Base-by-base conservation (phyloP, 2,888 invertebrate genomes). In the Gastracanthus pulcherrimus region DNA sequence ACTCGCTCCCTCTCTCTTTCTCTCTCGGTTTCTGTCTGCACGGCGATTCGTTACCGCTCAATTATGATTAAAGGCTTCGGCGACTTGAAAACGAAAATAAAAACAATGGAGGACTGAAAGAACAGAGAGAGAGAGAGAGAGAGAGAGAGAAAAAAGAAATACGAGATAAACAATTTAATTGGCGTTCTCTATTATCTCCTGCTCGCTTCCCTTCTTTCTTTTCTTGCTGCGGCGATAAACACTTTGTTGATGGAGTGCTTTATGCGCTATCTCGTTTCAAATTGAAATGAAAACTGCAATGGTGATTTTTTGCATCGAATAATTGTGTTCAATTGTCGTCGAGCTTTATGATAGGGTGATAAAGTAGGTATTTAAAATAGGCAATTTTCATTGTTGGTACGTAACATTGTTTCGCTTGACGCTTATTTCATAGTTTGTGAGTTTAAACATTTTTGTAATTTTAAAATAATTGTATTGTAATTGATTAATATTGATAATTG, bases 11-110 rank as follows among this genome's bases (percentile, higher is more conserved):
- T 16, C 48, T 19, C 62, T 51, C 31, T 58, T n/a, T 48, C 76
- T 41, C 64, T 62, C 48, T 26, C 51, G 67, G 36, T 64, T 58
- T 41, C 64, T 64, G 13, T 48, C 13, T 60, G 19, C 34, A 45
- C 72, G 70, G 36, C 41, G 64, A 78, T 75, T 77, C 70, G 60
- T 82, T 72, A 75, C 81, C 51, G 74, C 74, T 78, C 70, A 78
- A 82, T 82, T 82, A 75, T 78, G 77, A 70, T 58, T 11, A 31
- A 38, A 58, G 34, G 6, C 64, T 55, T 70, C 45, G 67, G 4
- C 23, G 60, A 23, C 41, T 26, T 16, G 13, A 2, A 48, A 36
- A 11, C 2, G 16, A 23, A 19, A 69, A 31, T n/a, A 67, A 70
- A 67, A 72, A 72, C 19, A n/a, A 67, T 45, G 29, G 38, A 45